Conservation (phyloP, 2,113 vertebrate species). For the Tragelaphus buxtoni region DNA sequence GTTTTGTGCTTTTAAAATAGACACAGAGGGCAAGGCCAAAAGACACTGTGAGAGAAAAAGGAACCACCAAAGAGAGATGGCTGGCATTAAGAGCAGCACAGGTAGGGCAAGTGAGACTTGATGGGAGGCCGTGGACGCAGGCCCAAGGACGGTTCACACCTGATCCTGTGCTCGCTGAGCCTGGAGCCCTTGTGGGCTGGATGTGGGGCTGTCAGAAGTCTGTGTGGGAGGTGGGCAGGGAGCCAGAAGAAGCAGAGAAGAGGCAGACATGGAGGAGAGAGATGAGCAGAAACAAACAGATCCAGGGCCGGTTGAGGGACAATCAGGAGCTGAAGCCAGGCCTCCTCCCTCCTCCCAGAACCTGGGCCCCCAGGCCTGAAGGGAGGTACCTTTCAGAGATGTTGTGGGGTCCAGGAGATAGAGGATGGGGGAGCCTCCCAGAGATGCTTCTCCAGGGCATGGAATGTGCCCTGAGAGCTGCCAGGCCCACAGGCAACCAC, state of each 20-base stretch:
- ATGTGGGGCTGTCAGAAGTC: background rate
- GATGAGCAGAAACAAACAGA: background rate
- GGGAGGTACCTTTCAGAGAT: background rate
- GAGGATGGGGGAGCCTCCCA: background rate
- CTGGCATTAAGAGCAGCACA: accelerated
- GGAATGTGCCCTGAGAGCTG: background rate
- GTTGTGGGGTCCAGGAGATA: background rate
- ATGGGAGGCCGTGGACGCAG: too few species aligned
- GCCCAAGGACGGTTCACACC: accelerated
- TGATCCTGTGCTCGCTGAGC: background rate
- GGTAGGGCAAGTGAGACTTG: background rate
- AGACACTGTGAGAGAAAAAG: background rate
- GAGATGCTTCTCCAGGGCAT: background rate
- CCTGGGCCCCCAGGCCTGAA: background rate
- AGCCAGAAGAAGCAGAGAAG: background rate
- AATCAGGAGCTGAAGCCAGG: background rate
- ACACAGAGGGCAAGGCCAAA: background rate
- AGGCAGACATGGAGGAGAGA: background rate
- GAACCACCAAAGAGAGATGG: background rate
- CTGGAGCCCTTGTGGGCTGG: too few species aligned
- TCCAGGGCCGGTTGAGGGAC: background rate
- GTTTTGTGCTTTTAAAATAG: background rate
- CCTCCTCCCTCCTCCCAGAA: background rate
- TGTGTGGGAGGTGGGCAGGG: background rate
- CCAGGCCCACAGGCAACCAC: background rate